These are phyloP conservation scores for Hyles euphorbiae DNA, from an alignment of 1,140 invertebrate species.

Conservation along the genomic window DNA sequence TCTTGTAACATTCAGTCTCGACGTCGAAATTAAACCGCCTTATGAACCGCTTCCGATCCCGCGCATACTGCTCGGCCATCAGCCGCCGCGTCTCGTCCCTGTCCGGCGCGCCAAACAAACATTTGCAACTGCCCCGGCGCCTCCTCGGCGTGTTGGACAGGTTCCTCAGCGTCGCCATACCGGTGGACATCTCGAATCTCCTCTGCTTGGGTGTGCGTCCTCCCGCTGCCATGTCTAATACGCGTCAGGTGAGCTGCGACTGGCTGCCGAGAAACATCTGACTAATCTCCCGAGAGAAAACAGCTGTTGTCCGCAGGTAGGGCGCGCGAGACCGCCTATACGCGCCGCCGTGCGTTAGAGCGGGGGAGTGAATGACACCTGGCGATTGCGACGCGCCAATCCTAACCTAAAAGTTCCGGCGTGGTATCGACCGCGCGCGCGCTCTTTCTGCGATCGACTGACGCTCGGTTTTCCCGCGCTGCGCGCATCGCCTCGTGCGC, in stretches of 20 bases:
- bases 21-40: slow-evolving; percentile 67
- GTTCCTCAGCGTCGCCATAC: slow-evolving; percentile 51
- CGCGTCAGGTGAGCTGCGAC: slow-evolving; percentile 63
- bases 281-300: slow-evolving; percentile 73
- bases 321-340: slow-evolving; percentile 36
- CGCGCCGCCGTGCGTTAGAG: slow-evolving; percentile 32
- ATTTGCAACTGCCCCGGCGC: slow-evolving; percentile 65
- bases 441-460: slow-evolving; percentile 47
- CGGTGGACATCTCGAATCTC: slow-evolving; percentile 54
- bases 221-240: slow-evolving; percentile 51
- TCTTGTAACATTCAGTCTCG: slow-evolving; percentile 60
- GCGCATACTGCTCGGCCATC: slow-evolving; percentile 62
- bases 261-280: slow-evolving; percentile 71
- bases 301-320: slow-evolving; percentile 64
- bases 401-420: slow-evolving; percentile 62
- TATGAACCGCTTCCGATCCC: slow-evolving; percentile 64
- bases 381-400: slow-evolving; percentile 64
- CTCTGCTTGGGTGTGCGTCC: slow-evolving; percentile 67
- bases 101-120: slow-evolving; percentile 63
- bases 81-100: slow-evolving; percentile 59
- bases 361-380: slow-evolving; percentile 57
- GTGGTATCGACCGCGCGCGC: slow-evolving; percentile 53
- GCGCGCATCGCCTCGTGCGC: slow-evolving; percentile 52
- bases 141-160: slow-evolving; percentile 49
- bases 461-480: slow-evolving; percentile 65